Conservation (phyloP, 2,113 vertebrate genomes). For the Saccopteryx bilineata region DNA sequence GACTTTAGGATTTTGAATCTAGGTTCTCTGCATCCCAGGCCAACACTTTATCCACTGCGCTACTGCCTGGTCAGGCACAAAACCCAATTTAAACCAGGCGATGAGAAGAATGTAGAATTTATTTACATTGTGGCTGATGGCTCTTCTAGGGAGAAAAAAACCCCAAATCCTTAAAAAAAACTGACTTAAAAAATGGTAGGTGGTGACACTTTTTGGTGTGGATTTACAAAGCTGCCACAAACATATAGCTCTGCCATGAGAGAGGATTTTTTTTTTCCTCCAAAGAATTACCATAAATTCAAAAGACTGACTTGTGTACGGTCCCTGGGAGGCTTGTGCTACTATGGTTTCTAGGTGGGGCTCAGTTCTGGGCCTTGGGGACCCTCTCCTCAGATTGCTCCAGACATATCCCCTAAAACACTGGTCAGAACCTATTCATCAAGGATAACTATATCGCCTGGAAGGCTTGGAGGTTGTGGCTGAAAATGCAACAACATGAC, state of each 20-base stretch:
- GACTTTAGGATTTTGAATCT: no score
- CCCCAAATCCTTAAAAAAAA: background rate
- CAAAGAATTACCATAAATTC: slow-evolving; percentile 11
- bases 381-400: background rate
- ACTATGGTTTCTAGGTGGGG: background rate
- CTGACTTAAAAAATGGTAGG: slow-evolving; percentile 7
- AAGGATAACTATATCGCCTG: background rate
- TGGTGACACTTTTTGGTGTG: slow-evolving; percentile 11
- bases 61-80: background rate
- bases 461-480: background rate
- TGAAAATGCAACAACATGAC: background rate
- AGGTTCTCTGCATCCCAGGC: no score
- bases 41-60: no score
- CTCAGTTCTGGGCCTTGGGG: background rate
- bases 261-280: background rate
- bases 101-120: slow-evolving; percentile 46
- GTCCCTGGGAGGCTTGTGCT: no score
- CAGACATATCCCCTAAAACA: background rate
- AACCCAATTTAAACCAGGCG: background rate
- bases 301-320: background rate
- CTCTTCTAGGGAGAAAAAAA: slow-evolving; percentile 8
- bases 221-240: background rate
- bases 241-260: background rate
- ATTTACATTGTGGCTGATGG: background rate
- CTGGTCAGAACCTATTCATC: background rate